Evolutionary conservation across 2,797 vertebrate species (phyloP).

Genomic region (Rhynchonycteris naso): DNA sequence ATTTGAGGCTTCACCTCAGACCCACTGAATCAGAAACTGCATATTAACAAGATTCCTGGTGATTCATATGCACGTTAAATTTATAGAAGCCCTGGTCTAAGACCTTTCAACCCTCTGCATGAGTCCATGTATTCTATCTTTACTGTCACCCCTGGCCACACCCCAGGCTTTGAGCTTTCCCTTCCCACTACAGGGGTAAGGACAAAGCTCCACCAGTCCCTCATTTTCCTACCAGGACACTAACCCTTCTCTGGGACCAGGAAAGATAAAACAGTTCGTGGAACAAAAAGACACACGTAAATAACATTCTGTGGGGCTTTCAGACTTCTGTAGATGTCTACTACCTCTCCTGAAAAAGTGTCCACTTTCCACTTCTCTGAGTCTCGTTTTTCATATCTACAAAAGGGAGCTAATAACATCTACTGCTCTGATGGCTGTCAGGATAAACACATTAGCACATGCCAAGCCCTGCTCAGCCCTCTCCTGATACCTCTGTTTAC

Average conservation of each 20-base stretch:
- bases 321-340: not conserved
- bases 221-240: not conserved
- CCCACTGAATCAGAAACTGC: not conserved
- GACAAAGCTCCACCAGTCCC: not conserved
- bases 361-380: not conserved
- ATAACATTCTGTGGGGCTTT: not conserved
- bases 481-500: not conserved
- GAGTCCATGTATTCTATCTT: not conserved
- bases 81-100: not conserved
- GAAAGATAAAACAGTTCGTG: not conserved
- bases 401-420: not conserved
- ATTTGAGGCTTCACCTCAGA: slow-evolving; percentile 45
- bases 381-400: not conserved
- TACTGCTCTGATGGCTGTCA: not conserved
- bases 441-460: no score
- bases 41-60: not conserved
- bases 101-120: not conserved
- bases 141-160: not conserved
- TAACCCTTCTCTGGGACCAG: not conserved
- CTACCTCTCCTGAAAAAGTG: not conserved
- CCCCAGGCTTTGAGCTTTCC: not conserved
- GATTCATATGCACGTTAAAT: not conserved
- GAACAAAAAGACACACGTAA: not conserved
- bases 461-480: not conserved
- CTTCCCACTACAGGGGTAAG: not conserved